Conservation (phyloP, 2,113 vertebrate genomes). For the Spilogale gracilis region DNA sequence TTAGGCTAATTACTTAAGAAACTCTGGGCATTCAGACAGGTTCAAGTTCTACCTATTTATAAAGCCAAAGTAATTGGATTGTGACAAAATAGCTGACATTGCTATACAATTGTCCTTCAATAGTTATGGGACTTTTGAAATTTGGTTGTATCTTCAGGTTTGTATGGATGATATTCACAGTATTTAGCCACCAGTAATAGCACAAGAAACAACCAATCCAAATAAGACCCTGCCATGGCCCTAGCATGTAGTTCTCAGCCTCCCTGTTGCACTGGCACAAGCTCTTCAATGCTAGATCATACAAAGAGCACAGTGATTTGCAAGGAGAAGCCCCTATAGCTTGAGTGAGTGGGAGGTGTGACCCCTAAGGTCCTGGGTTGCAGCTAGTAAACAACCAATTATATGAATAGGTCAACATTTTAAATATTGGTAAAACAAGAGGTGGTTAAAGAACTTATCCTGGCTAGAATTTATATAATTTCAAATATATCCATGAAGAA, state of each 20-base stretch:
- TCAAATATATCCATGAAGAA: not conserved
- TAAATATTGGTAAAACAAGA: not conserved
- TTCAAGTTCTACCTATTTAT: not conserved
- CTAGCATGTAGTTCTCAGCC: not conserved
- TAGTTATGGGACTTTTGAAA: not conserved
- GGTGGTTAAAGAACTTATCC: not conserved
- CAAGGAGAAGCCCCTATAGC: not conserved
- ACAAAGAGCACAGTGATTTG: not conserved
- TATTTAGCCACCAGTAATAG: not conserved
- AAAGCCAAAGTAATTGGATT: not conserved
- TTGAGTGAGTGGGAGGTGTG: fast-evolving
- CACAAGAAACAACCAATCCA: not conserved
- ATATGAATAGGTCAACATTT: not conserved
- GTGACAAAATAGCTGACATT: not conserved
- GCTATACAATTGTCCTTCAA: not conserved
- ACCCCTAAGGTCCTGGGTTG: not conserved
- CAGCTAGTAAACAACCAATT: not conserved
- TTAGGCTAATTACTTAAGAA: not conserved
- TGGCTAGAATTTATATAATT: not conserved
- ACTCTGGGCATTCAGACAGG: not conserved
- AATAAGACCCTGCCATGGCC: not conserved
- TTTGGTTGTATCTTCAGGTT: not conserved
- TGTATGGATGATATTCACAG: not conserved
- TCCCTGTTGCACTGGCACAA: not conserved
- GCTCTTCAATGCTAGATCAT: not conserved